Evolutionary conservation across 1,140 invertebrate genomes (phyloP).

Genomic region (Psix sp.): DNA sequence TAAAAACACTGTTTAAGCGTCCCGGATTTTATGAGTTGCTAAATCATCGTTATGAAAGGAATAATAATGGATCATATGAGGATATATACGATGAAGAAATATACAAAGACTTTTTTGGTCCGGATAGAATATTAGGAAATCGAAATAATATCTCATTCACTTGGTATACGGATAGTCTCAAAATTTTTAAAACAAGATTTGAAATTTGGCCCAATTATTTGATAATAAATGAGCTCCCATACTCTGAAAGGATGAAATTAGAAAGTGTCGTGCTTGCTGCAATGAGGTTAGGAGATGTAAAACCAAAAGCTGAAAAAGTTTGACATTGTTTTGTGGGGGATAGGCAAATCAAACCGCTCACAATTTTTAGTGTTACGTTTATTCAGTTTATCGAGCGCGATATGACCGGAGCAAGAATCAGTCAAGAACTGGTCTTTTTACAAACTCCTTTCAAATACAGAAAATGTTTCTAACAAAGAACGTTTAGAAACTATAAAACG

Average conservation of each 20-base stretch:
- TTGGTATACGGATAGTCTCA: constrained; percentile 11
- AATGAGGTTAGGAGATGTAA: constrained; percentile 20
- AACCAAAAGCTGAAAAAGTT: constrained; percentile 12
- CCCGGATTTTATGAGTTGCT: constrained; percentile 28
- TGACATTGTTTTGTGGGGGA: too few species aligned
- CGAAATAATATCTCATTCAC: constrained; percentile 10
- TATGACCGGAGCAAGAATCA: too few species aligned
- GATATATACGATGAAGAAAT: constrained; percentile 28
- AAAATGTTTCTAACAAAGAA: too few species aligned
- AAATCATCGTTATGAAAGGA: constrained; percentile 17
- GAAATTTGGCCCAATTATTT: constrained; percentile 33
- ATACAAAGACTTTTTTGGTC: constrained; percentile 12
- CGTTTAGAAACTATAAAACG: too few species aligned
- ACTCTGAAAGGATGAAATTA: constrained; percentile 6
- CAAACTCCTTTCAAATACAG: too few species aligned
- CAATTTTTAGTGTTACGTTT: too few species aligned
- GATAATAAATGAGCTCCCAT: constrained; percentile 27
- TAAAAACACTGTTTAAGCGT: constrained; percentile 16
- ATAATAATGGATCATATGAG: constrained; percentile 3
- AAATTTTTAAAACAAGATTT: constrained; percentile 7
- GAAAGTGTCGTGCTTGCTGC: constrained; percentile 19
- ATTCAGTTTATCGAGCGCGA: too few species aligned
- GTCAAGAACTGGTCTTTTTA: too few species aligned
- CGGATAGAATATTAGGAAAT: constrained; percentile 1
- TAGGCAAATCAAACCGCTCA: too few species aligned